Conservation (phyloP, 2,113 vertebrate genomes). For the Embiotoca jacksoni region DNA sequence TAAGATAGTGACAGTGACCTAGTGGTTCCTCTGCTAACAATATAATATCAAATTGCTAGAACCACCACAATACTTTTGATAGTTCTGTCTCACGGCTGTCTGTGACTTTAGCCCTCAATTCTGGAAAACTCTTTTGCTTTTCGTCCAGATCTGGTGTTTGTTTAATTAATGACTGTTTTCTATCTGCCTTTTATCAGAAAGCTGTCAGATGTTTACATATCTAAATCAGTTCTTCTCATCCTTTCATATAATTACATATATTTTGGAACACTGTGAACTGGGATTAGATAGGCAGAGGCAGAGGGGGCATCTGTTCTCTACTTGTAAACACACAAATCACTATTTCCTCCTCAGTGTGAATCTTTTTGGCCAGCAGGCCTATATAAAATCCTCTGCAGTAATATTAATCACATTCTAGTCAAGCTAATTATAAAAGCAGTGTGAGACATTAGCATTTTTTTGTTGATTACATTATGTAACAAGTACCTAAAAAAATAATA, state of each 20-base stretch:
- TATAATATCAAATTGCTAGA: too few species aligned
- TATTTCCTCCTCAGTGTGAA: background rate
- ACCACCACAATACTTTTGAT: background rate
- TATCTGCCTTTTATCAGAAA: background rate
- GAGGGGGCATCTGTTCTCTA: background rate
- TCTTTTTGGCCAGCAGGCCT: background rate
- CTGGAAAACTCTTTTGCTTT: background rate
- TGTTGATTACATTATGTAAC: background rate
- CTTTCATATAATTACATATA: background rate
- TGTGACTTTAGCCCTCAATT: background rate
- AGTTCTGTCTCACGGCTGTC: background rate
- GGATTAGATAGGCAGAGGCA: background rate
- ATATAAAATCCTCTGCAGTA: background rate
- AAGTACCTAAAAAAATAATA: background rate
- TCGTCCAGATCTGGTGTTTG: background rate
- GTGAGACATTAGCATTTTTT: background rate
- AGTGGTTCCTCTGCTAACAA: background rate
- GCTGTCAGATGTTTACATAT: background rate
- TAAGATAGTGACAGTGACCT: background rate
- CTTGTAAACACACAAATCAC: conserved; percentile 2
- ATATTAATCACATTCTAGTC: background rate
- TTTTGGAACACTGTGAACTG: background rate
- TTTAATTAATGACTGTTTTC: background rate
- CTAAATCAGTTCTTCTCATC: background rate
- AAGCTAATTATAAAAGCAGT: background rate